phyloP scores from a whole-genome alignment of 2,797 vertebrate species.

The Melanitta fusca region DNA sequence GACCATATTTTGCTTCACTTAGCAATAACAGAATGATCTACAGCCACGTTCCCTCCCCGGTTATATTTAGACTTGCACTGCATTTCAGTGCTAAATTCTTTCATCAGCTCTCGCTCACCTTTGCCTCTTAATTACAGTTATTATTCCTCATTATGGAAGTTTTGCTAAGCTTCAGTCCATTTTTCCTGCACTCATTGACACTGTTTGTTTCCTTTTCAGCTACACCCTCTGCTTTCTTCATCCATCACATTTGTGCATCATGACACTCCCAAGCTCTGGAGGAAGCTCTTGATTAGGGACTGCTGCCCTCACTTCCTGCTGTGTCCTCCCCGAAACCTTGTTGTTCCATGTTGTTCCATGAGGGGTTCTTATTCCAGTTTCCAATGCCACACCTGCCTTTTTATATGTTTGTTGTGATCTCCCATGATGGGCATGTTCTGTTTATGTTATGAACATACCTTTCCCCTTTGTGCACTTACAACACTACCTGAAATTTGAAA shows the following conservation, averaged over 20 bases:
- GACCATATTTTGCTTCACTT: neutral
- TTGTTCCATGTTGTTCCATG: neutral
- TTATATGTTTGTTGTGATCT: neutral
- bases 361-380: neutral
- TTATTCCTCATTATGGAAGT: neutral
- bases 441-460: neutral
- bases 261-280: neutral
- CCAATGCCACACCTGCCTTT: neutral
- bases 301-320: neutral
- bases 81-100: neutral
- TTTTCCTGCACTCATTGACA: neutral
- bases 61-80: neutral
- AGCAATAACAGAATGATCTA: neutral
- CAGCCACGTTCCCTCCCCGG: neutral
- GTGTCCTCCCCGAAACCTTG: slow-evolving; percentile 23
- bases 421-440: neutral
- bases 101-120: neutral
- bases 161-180: neutral
- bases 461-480: neutral
- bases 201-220: neutral
- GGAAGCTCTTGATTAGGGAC: neutral
- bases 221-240: slow-evolving; percentile 37
- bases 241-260: neutral
- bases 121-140: neutral
- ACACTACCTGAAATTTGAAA: neutral